Percentiles rank a stretch among this genome's conserved stretches.
These are phyloP conservation scores for Syngnathus floridae DNA, from an alignment of 2,113 vertebrate species.

Conservation along the genomic window DNA sequence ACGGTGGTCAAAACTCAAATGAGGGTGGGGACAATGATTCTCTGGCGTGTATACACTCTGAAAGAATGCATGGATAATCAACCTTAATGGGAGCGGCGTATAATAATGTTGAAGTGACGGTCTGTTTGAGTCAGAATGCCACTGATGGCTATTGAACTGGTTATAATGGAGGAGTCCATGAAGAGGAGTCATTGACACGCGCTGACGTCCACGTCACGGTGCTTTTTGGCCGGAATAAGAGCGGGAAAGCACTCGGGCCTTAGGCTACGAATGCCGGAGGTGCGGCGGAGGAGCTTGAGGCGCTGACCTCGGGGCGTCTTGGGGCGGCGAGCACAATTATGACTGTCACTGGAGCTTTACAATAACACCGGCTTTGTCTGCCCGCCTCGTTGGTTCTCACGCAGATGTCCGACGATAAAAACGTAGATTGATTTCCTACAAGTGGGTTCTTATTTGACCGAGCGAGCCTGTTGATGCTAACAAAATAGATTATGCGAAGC, in stretches of 20 bases:
- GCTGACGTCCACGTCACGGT: constrained; percentile 61
- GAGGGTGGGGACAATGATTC: constrained; percentile 40
- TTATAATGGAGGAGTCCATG: constrained; percentile 51
- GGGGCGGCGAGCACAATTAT: constrained; percentile 45
- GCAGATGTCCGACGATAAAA: neutral
- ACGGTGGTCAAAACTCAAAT: constrained; percentile 57
- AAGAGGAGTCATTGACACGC: constrained; percentile 68
- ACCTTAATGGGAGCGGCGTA: constrained; percentile 34
- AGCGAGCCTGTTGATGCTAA: neutral
- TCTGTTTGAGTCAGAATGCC: constrained; percentile 46
- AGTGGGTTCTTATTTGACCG: neutral
- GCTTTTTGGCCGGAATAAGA: constrained; percentile 39
- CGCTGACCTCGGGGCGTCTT: constrained; percentile 43
- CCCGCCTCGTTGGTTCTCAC: constrained; percentile 6
- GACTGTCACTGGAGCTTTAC: constrained; percentile 46
- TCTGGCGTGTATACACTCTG: constrained; percentile 17
- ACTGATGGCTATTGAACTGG: constrained; percentile 40
- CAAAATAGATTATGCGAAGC: neutral
- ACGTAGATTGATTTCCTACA: neutral
- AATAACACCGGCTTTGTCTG: constrained; percentile 31
- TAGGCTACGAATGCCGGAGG: constrained; percentile 54
- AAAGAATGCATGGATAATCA: constrained; percentile 72
- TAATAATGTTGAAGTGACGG: constrained; percentile 66
- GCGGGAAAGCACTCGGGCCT: constrained; percentile 47
- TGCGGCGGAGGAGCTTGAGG: constrained; percentile 25